Evolutionary conservation across 2,888 invertebrate species (phyloP).

Genomic region (Megalurothrips usitatus): DNA sequence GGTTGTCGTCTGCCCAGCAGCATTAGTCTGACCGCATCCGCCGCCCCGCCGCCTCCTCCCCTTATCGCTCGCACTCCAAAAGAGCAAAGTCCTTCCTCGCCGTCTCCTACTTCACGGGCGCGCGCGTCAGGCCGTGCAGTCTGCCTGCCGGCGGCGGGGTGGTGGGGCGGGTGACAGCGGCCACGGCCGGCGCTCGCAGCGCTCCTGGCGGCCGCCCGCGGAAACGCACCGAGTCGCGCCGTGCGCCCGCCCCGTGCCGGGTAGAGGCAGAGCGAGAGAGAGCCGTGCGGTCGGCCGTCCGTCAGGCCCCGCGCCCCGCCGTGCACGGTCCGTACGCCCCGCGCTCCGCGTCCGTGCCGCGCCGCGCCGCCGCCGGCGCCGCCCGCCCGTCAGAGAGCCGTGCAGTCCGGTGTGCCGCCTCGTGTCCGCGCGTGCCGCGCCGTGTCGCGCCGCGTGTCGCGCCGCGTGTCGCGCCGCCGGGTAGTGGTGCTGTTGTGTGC

Average conservation of each 20-base stretch:
- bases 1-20: no score
- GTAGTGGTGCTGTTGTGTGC: no score
- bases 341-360: no score
- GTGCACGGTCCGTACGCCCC: no score
- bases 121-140: background rate
- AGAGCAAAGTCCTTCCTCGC: background rate
- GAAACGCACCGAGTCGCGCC: background rate
- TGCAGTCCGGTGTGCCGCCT: no score
- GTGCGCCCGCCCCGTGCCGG: background rate
- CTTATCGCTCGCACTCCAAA: background rate
- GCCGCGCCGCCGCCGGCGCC: no score
- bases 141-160: background rate
- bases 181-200: background rate
- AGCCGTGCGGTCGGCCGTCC: background rate
- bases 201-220: background rate
- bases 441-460: background rate
- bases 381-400: no score
- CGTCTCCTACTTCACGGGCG: no score
- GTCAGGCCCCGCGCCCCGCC: no score
- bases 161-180: background rate
- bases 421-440: background rate
- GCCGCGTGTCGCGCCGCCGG: background rate
- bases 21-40: no score
- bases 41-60: no score
- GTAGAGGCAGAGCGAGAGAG: no score